Evolutionary conservation across 1,140 invertebrate genomes (phyloP).

Genomic region (Polypedilum pembai): DNA sequence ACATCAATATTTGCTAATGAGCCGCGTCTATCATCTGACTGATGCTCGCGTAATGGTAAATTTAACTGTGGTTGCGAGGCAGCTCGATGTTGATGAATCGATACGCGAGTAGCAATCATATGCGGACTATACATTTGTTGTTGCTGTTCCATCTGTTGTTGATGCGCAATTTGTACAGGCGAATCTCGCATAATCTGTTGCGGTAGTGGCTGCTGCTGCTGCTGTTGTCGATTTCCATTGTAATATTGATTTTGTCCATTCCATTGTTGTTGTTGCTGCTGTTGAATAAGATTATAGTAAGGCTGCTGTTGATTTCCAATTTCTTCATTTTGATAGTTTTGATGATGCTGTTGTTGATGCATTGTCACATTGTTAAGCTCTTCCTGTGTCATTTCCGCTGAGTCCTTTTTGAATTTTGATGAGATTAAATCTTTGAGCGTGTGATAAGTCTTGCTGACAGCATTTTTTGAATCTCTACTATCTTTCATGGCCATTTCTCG

Average conservation of each 20-base stretch:
- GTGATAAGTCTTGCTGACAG: conserved; percentile 67
- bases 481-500: conserved; percentile 44
- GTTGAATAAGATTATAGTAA: conserved; percentile 17
- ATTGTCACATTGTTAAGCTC: conserved; percentile 55
- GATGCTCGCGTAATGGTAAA: conserved; percentile 29
- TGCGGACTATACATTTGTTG: conserved; percentile 50
- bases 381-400: conserved; percentile 44
- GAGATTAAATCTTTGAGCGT: conserved; percentile 79
- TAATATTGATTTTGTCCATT: conserved; percentile 46
- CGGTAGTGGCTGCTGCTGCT: conserved; percentile 35
- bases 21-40: conserved; percentile 31
- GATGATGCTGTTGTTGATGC: conserved; percentile 44
- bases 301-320: background rate
- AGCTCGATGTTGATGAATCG: conserved; percentile 46
- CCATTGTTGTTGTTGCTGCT: conserved; percentile 43
- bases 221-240: conserved; percentile 32
- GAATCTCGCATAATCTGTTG: conserved; percentile 34
- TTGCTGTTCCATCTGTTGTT: conserved; percentile 29
- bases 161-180: conserved; percentile 3
- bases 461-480: conserved; percentile 52
- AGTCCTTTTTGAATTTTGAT: conserved; percentile 65
- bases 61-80: conserved; percentile 57
- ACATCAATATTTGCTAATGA: conserved; percentile 33
- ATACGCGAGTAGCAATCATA: conserved; percentile 40
- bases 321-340: conserved; percentile 28